Conservation (phyloP, 2,888 invertebrate genomes). For the Aproaerema taeniolella region DNA sequence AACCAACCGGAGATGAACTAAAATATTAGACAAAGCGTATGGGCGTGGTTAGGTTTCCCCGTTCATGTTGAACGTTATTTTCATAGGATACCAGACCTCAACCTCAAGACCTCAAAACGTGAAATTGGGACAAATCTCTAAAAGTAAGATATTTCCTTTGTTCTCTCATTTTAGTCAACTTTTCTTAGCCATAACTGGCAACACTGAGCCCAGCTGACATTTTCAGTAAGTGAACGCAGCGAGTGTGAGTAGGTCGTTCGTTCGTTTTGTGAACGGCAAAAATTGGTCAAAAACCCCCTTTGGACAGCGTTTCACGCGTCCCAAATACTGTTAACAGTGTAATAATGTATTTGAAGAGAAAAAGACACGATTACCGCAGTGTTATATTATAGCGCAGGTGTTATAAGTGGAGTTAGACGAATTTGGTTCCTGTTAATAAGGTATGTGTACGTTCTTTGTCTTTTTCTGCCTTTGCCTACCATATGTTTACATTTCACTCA, state of each 20-base stretch:
- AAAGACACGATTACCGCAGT: slow-evolving; percentile 71
- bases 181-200: too few species aligned
- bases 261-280: slow-evolving; percentile 32
- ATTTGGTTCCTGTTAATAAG: slow-evolving; percentile 52
- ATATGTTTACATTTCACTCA: slow-evolving; percentile 36
- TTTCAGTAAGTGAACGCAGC: slow-evolving; percentile 57
- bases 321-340: slow-evolving; percentile 61
- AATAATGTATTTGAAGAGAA: slow-evolving; percentile 77
- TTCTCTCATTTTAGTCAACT: too few species aligned
- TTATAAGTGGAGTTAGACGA: slow-evolving; percentile 58
- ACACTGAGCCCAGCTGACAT: slow-evolving; percentile 75
- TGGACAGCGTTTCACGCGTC: slow-evolving; percentile 65
- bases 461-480: slow-evolving; percentile 24
- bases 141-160: too few species aligned
- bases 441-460: slow-evolving; percentile 59
- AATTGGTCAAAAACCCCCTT: slow-evolving; percentile 45
- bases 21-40: too few species aligned
- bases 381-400: slow-evolving; percentile 76
- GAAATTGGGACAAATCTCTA: too few species aligned
- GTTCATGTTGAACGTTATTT: too few species aligned
- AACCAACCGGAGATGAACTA: too few species aligned
- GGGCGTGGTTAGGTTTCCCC: too few species aligned
- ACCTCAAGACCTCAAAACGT: too few species aligned
- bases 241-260: slow-evolving; percentile 51
- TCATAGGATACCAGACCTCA: too few species aligned